A percentile compares a stretch with the other conserved stretches of the same genome.
Evolutionary conservation across 2,113 vertebrate species (phyloP).

Genomic region (Sturnus vulgaris): DNA sequence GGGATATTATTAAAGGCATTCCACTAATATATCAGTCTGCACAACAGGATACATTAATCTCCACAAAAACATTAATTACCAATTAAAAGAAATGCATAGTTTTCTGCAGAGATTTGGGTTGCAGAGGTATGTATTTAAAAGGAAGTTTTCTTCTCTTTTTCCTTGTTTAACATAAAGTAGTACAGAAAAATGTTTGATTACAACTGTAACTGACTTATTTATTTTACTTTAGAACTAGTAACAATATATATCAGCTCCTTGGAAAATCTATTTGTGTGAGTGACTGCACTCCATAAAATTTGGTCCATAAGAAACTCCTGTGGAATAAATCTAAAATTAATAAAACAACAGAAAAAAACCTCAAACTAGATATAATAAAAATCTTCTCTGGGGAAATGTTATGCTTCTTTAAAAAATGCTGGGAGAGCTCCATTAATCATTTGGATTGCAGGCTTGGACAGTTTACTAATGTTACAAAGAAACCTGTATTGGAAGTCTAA

Average conservation of each 20-base stretch:
- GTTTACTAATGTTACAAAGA: constrained; percentile 9
- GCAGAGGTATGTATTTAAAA: background rate
- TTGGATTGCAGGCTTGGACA: background rate
- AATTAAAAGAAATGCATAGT: background rate
- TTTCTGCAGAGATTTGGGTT: background rate
- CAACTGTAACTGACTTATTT: background rate
- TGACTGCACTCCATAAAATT: background rate
- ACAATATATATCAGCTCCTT: background rate
- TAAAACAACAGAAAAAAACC: background rate
- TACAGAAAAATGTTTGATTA: background rate
- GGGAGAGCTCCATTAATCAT: background rate
- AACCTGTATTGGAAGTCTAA: constrained; percentile 34
- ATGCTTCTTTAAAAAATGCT: constrained; percentile 14
- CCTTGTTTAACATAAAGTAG: background rate
- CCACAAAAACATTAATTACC: background rate
- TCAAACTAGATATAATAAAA: background rate
- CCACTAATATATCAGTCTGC: background rate
- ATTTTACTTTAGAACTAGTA: background rate
- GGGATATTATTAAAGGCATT: background rate
- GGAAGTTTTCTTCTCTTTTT: background rate
- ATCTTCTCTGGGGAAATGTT: background rate
- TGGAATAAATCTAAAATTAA: constrained; percentile 13
- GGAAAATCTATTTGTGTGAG: background rate
- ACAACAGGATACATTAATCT: background rate
- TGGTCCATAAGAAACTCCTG: background rate